Base-by-base conservation (phyloP, 2,113 vertebrate species). In the Leiothrix lutea region DNA sequence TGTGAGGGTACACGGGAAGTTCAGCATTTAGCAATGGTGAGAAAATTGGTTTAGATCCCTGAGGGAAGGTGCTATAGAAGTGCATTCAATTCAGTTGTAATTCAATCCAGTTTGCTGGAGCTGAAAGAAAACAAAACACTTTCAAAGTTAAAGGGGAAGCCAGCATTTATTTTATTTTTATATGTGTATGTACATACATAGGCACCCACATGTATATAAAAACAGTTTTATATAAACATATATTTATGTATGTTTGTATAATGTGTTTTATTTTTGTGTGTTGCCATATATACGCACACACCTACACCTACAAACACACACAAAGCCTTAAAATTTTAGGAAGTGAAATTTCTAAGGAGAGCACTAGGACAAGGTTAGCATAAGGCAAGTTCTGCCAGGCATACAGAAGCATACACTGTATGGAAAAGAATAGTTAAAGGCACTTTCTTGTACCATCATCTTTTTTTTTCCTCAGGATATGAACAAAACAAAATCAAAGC, bases 1-100 rank as follows among this genome's bases (percentile, higher is more conserved):
- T 54, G 23, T 0, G 0, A 93, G 66, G 6, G 14, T 28, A 33
- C 11, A 91, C 69, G 62, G 56, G 36, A 95, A 88, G 83, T 81
- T 90, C 92, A 81, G 72, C 86, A 45, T 78, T 94, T 94, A 83
- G 85, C 47, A 88, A 53, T 16, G 75, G 64, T 67, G 77, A 90
- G 88, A 94, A 96, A 96, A 93, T 86, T 62, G 67, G 10, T 95
- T 96, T 57, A 80, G 56, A 78, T 83, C 79, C 82, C 90, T 24
- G 54, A 93, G 88, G 79, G 92, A 92, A 94, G 79, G 72, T 86
- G 85, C 56, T 74, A 60, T 1, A 70, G 71, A 80, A 90, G 23
- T 31, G 28, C 80, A 71, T 82, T 92, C 94, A 53, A 36, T 70
- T 84, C 8, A 58, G 60, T 24, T 84, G 91, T 45, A 56, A 86